These are phyloP conservation scores for Peribatodes rhomboidaria DNA, from an alignment of 2,888 invertebrate species.

Conservation along the genomic window DNA sequence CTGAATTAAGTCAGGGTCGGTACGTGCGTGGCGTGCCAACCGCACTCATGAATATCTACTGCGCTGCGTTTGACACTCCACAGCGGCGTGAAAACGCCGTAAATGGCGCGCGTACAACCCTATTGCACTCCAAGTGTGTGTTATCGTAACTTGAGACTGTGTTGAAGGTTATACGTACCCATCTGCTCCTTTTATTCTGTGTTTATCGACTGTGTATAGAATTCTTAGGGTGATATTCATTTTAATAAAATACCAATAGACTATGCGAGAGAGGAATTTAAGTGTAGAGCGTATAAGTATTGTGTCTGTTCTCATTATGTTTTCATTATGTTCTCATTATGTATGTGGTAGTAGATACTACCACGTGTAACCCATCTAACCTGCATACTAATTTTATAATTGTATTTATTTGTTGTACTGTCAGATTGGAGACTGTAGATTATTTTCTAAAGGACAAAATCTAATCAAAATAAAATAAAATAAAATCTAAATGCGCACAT, in stretches of 20 bases:
- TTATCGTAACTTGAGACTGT: constrained; percentile 18
- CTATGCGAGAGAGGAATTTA: background rate
- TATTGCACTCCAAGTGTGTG: constrained; percentile 29
- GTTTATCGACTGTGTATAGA: constrained; percentile 15
- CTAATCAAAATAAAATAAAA: too few relatives aligned
- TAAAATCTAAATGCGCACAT: too few relatives aligned
- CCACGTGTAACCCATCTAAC: too few relatives aligned
- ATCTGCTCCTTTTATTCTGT: constrained; percentile 25
- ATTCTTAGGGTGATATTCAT: background rate
- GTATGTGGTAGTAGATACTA: too few relatives aligned
- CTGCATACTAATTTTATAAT: too few relatives aligned
- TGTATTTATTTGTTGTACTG: too few relatives aligned
- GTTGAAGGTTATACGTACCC: constrained; percentile 8
- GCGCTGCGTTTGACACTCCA: constrained; percentile 57
- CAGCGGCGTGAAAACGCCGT: constrained; percentile 48
- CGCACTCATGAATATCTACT: constrained; percentile 63
- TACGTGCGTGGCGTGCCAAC: constrained; percentile 59
- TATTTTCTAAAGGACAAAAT: too few relatives aligned
- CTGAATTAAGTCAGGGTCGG: constrained; percentile 39
- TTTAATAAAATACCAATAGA: background rate
- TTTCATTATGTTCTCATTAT: too few relatives aligned
- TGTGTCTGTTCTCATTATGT: too few relatives aligned
- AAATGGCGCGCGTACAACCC: constrained; percentile 37
- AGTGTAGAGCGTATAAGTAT: too few relatives aligned
- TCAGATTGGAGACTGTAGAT: too few relatives aligned